Base-by-base conservation (phyloP, 2,797 vertebrate genomes). In the Mus spretus region DNA sequence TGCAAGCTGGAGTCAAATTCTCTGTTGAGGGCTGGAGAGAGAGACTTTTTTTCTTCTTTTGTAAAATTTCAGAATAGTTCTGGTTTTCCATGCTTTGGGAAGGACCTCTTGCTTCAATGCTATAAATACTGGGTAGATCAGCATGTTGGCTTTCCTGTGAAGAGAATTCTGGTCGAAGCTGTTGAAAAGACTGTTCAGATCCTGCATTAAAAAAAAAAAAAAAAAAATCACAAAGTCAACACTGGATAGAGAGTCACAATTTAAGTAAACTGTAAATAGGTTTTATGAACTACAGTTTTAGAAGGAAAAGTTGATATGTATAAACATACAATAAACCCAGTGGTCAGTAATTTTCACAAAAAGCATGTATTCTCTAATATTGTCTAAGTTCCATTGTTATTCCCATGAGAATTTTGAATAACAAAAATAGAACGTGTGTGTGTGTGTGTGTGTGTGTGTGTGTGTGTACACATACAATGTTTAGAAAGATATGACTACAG, bases 121-220 rank as follows among this genome's bases (percentile, higher is more conserved):
- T 40, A 24, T 65, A 11, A 81, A 92, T 90, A 28, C 31, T 92
- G 19, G 97, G 93, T 77, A 95, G 74, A 53, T 97, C 93, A 97
- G 67, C 72, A 59, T 78, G 98, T 97, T 0, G 96, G 89, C 77
- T 96, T 0, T 99, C 98, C 0, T 98, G 99, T 75, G 98, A 97
- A 17, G 99, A 98, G 89, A 98, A 95, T 90, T 99, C 99, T 13
- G 98, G 97, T 31, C 97, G 98, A 53, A 99, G 98, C 0, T 97
- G 96, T 57, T 98, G 98, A 95, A 99, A 99, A 11, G 98, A 98
- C 37, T 98, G 98, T 28, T 98, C 98, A 83, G 96, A 97, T 88
- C 96, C 98, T 98, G 91, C 90, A 31, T 67, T 31, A 12, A 31
- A 65, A 65, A 67, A 67, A 85, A n/a, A 12, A 31, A 65, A 65